These are phyloP conservation scores for Eutolmus rufibarbis DNA, from an alignment of 2,888 invertebrate genomes.

Conservation along the genomic window DNA sequence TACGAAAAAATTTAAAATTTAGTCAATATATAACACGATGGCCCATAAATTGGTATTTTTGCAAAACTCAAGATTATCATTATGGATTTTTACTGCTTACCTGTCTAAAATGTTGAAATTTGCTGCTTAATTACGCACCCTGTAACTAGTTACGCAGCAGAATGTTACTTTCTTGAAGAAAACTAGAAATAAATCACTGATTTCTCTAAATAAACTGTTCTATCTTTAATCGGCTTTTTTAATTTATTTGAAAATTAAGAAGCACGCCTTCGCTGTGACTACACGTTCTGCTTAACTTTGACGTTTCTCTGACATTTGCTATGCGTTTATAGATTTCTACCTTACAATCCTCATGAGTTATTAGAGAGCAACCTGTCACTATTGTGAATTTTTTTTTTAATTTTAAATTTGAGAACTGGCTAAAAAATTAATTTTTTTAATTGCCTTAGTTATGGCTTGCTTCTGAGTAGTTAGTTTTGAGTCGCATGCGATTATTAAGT, in stretches of 20 bases:
- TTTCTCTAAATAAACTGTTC: neutral
- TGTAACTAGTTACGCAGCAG: neutral
- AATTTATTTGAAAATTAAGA: neutral
- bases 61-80: too few species aligned
- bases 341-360: neutral
- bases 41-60: too few species aligned
- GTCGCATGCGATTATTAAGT: too few species aligned
- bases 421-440: too few species aligned
- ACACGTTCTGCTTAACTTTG: neutral
- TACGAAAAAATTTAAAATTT: too few species aligned
- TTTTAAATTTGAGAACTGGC: neutral
- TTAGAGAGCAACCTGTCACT: neutral
- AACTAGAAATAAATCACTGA: neutral
- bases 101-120: neutral
- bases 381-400: neutral
- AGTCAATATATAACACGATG: too few species aligned
- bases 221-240: neutral
- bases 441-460: too few species aligned
- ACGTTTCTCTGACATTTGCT: neutral
- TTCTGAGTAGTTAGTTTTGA: too few species aligned
- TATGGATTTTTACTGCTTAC: neutral
- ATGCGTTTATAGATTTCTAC: neutral
- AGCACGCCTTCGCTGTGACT: neutral
- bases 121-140: neutral
- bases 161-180: neutral